Base-by-base conservation (phyloP, 2,113 vertebrate genomes). In the Cottus gobio region DNA sequence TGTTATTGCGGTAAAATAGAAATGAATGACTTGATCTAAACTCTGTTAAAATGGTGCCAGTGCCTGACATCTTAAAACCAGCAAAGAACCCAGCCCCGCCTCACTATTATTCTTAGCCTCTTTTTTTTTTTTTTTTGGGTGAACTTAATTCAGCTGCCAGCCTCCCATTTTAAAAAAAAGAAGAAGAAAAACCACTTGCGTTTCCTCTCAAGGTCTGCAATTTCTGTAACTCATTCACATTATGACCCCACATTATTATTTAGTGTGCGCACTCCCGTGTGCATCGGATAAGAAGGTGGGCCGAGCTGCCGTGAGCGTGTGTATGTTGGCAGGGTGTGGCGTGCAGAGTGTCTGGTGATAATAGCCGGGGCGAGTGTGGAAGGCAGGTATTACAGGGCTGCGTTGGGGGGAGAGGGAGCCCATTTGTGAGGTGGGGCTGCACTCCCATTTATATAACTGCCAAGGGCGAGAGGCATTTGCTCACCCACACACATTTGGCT, bases 241-340 rank as follows among this genome's bases (percentile, higher is more conserved):
- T 82, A 88, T 91, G 87, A 88, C 85, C 90, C 89, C 78, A 91
- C 91, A 88, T 92, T 93, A 92, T 93, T 91, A 92, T 93, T 92
- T 83, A 83, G 92, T 85, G 84, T 79, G 84, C 37, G 85, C 69
- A 73, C 70, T 83, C 61, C 15, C 88, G 91, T 89, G 85, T 85
- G 87, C 46, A 13, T 48, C 80, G 85, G 85, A 78, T 64, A 88
- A 83, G 82, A 82, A 89, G 86, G 91, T 89, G 83, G 88, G 89
- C 75, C 2, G 60, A 60, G 79, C 83, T 50, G 81, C 84, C 5
- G 78, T 75, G 79, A 64, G 84, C 60, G 28, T 88, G 90, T 92
- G 87, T 92, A 77, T 80, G 90, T 92, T 89, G 89, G 91, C 85
- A 86, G 89, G 91, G 90, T 84, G 91, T 92, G 92, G 91, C 63